Conservation (phyloP, 2,888 invertebrate genomes). For the Ectropis crepuscularia region DNA sequence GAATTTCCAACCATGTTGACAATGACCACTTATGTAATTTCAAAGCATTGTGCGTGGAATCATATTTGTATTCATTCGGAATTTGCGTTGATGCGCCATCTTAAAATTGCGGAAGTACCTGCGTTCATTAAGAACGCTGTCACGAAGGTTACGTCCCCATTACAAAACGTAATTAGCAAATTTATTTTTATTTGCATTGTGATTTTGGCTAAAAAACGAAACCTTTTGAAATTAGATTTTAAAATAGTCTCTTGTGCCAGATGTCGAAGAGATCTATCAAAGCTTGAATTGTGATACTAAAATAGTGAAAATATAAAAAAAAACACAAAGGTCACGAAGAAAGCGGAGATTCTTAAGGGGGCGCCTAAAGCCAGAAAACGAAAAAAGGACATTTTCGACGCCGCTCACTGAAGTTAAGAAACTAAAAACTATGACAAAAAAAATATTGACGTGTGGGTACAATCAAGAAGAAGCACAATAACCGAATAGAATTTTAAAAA, state of each 20-base stretch:
- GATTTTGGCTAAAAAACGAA: conserved; percentile 2
- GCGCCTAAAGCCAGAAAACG: too few relatives aligned
- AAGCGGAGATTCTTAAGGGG: conserved; percentile 19
- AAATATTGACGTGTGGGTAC: too few relatives aligned
- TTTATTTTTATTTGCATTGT: background rate
- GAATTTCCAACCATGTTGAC: conserved; percentile 67
- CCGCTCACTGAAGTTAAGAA: too few relatives aligned
- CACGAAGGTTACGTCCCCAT: conserved; percentile 2
- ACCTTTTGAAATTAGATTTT: conserved; percentile 1
- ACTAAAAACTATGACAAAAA: too few relatives aligned
- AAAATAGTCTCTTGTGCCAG: conserved; percentile 1
- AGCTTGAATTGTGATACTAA: conserved; percentile 6
- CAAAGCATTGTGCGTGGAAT: conserved; percentile 60
- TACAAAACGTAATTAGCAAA: conserved; percentile 11
- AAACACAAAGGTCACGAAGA: conserved; percentile 16
- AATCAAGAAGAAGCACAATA: too few relatives aligned
- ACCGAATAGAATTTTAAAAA: too few relatives aligned
- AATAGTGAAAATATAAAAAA: background rate
- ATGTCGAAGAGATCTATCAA: background rate
- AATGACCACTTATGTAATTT: conserved; percentile 69
- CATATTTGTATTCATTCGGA: conserved; percentile 49
- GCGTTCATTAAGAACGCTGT: conserved; percentile 4
- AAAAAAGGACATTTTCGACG: too few relatives aligned
- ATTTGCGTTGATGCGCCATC: conserved; percentile 36
- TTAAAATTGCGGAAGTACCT: conserved; percentile 29